These are phyloP conservation scores for Hippoglossus stenolepis DNA, from an alignment of 2,113 vertebrate species.

Conservation along the genomic window DNA sequence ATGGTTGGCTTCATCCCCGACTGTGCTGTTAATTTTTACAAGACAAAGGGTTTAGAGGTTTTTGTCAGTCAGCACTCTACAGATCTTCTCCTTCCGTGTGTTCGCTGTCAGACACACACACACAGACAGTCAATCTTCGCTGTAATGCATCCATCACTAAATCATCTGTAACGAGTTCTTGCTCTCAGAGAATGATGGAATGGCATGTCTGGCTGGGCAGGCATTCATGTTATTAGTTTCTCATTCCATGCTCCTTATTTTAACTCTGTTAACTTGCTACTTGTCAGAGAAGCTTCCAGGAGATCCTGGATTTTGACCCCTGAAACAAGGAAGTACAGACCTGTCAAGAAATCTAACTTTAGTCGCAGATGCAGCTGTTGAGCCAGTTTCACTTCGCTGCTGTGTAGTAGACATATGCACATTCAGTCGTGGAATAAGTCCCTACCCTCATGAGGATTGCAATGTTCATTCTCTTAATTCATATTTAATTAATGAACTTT, in stretches of 20 bases:
- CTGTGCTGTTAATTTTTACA: too few species aligned
- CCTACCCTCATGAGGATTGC: neutral
- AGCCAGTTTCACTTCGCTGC: neutral
- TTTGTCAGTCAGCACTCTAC: neutral
- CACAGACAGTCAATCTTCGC: neutral
- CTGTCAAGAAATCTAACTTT: too few species aligned
- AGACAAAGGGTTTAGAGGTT: neutral
- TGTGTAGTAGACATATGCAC: neutral
- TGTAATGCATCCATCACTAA: slow-evolving; percentile 57
- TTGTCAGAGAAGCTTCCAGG: slow-evolving; percentile 25
- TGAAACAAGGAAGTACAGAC: too few species aligned
- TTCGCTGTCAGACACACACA: slow-evolving; percentile 5
- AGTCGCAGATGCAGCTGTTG: too few species aligned
- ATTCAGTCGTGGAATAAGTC: neutral
- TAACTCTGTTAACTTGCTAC: slow-evolving; percentile 25
- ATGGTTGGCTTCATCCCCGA: too few species aligned
- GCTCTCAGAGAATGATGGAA: slow-evolving; percentile 37
- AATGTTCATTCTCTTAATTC: too few species aligned
- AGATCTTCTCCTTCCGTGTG: neutral
- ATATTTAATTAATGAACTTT: too few species aligned
- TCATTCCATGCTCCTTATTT: slow-evolving; percentile 7
- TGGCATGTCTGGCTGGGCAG: slow-evolving; percentile 42
- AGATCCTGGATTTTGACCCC: neutral
- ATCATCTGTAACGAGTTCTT: slow-evolving; percentile 54
- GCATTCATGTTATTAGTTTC: slow-evolving; percentile 29